phyloP scores from a whole-genome alignment of 2,888 invertebrate species.

The Mythimna vitellina region DNA sequence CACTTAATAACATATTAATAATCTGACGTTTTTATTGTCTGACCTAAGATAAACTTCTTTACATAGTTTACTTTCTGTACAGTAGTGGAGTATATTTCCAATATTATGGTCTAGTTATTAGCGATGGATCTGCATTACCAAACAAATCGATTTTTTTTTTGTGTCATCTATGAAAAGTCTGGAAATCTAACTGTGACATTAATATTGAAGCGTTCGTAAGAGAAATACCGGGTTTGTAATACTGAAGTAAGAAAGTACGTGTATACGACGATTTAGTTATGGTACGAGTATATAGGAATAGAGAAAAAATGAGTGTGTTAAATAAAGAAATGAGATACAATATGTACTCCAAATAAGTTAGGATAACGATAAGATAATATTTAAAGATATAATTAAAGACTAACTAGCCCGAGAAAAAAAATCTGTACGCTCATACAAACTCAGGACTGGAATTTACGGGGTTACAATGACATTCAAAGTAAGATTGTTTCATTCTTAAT shows the following conservation, averaged over 20 bases:
- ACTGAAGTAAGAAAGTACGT: no score
- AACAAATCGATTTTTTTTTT: not conserved
- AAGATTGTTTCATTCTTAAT: no score
- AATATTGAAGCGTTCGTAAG: no score
- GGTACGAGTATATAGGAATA: no score
- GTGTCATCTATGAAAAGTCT: not conserved
- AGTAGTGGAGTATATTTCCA: constrained; percentile 28
- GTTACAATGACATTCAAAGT: no score
- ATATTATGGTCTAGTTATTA: constrained; percentile 5
- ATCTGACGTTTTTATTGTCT: constrained; percentile 55
- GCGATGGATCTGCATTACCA: no score
- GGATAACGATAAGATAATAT: no score
- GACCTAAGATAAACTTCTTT: constrained; percentile 66
- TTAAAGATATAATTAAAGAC: no score
- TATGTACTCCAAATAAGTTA: not conserved
- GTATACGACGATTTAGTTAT: no score
- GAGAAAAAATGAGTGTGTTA: no score
- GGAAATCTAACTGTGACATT: not conserved
- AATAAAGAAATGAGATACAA: no score
- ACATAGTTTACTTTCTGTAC: constrained; percentile 49
- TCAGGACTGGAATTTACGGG: not conserved
- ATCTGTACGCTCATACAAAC: not conserved
- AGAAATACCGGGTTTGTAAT: no score
- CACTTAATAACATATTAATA: constrained; percentile 66
- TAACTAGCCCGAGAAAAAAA: not conserved